These are phyloP conservation scores for Hipposideros larvatus DNA, from an alignment of 2,797 vertebrate species.

Conservation along the genomic window DNA sequence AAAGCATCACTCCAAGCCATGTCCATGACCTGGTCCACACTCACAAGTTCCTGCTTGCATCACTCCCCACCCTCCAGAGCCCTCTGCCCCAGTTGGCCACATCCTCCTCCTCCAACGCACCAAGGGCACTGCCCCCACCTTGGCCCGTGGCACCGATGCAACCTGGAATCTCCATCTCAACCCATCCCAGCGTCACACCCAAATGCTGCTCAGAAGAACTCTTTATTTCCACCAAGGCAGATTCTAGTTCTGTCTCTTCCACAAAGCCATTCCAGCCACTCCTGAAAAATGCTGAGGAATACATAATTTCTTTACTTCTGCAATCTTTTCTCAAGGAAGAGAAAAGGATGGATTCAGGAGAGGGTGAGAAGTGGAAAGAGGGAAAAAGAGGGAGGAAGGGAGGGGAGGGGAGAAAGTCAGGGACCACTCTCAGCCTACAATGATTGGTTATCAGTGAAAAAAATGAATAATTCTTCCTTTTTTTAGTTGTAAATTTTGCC, in stretches of 20 bases:
- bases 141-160: background rate
- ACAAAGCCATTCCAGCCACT: background rate
- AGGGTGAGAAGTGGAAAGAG: background rate
- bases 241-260: background rate
- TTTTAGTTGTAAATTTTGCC: background rate
- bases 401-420: background rate
- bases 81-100: background rate
- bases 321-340: background rate
- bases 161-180: background rate
- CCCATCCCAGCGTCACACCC: background rate
- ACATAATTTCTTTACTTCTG: background rate
- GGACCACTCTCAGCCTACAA: background rate
- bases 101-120: background rate
- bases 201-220: background rate
- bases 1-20: background rate
- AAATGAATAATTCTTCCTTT: background rate
- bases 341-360: background rate
- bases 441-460: background rate
- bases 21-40: background rate
- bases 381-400: accelerated
- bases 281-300: background rate
- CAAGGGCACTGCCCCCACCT: background rate
- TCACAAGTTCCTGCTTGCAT: background rate
- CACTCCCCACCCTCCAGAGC: background rate
- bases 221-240: background rate